These are phyloP conservation scores for Zygothrica quintamaculata DNA, from an alignment of 2,888 invertebrate genomes.

Conservation along the genomic window DNA sequence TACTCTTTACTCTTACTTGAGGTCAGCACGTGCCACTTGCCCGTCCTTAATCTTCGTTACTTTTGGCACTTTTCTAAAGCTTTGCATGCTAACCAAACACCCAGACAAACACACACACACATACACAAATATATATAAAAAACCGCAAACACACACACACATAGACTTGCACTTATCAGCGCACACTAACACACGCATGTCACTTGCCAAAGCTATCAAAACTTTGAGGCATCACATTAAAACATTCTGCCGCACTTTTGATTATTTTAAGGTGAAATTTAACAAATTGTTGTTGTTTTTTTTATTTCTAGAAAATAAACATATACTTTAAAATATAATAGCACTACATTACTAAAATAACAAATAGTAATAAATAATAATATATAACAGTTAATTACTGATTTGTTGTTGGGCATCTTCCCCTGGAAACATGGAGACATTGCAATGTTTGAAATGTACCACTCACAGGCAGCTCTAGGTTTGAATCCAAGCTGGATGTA, in stretches of 20 bases:
- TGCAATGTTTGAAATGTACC: no score
- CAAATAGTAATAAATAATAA: no score
- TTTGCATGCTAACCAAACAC: conserved; percentile 75
- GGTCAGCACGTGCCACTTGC: conserved; percentile 75
- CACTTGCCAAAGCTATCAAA: conserved; percentile 54
- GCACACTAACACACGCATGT: conserved; percentile 7
- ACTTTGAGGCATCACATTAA: conserved; percentile 32
- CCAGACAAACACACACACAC: conserved; percentile 8
- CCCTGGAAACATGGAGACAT: no score
- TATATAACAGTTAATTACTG: no score
- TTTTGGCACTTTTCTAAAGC: conserved; percentile 78
- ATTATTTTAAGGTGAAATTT: conserved; percentile 32
- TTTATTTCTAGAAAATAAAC: no score
- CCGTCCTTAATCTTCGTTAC: conserved; percentile 80
- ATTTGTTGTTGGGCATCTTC: no score
- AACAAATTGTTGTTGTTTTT: no score
- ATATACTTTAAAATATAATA: no score
- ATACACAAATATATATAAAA: conserved; percentile 8
- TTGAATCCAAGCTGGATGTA: no score
- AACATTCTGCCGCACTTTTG: conserved; percentile 16
- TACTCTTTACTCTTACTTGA: conserved; percentile 23
- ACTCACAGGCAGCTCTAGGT: no score
- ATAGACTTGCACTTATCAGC: no score
- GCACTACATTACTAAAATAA: no score
- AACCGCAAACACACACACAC: conserved; percentile 9